Evolutionary conservation across 2,888 invertebrate species (phyloP).

Genomic region (Ophioninae sp.): DNA sequence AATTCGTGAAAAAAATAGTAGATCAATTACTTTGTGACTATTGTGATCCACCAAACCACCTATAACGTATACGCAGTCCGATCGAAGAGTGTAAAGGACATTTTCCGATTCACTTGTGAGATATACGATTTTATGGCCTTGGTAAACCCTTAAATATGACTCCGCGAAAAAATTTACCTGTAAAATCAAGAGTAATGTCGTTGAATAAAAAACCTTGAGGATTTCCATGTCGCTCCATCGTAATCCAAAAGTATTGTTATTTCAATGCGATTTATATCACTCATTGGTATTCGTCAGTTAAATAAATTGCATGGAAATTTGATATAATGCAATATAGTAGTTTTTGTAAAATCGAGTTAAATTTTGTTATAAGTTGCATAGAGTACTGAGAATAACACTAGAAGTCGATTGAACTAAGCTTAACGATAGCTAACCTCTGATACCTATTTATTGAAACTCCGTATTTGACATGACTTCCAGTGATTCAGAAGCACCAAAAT

Average conservation of each 20-base stretch:
- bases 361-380: too few relatives aligned
- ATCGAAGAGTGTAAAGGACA: slow-evolving; percentile 88
- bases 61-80: slow-evolving; percentile 93
- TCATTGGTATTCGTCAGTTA: not conserved
- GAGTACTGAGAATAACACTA: too few relatives aligned
- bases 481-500: too few relatives aligned
- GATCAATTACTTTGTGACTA: slow-evolving; percentile 87
- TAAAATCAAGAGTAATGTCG: slow-evolving; percentile 36
- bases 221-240: not conserved
- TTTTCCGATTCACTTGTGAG: slow-evolving; percentile 97
- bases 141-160: slow-evolving; percentile 87
- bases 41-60: slow-evolving; percentile 99
- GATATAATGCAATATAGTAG: too few relatives aligned
- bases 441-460: too few relatives aligned
- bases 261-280: not conserved
- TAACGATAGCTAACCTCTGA: too few relatives aligned
- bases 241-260: not conserved
- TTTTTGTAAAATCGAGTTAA: too few relatives aligned
- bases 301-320: not conserved
- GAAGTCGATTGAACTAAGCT: too few relatives aligned
- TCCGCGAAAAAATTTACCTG: slow-evolving; percentile 88
- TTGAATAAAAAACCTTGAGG: too few relatives aligned
- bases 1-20: not conserved
- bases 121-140: slow-evolving; percentile 91
- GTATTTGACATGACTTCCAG: too few relatives aligned